phyloP scores from a whole-genome alignment of 2,797 vertebrate genomes.

The Leptodon cayanensis region DNA sequence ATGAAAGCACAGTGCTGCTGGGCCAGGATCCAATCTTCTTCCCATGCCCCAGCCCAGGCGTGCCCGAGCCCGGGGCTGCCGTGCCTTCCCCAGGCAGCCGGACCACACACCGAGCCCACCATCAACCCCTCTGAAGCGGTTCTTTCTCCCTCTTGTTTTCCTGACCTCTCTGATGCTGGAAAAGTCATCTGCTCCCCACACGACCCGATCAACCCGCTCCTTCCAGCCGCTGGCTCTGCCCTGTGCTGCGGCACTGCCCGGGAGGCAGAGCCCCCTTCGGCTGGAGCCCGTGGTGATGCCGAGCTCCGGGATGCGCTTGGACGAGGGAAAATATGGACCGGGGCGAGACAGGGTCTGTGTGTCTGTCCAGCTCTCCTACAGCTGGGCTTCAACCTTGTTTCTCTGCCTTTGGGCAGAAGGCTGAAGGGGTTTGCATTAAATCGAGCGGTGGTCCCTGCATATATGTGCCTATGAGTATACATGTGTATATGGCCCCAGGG shows the following conservation, averaged over 20 bases:
- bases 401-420: background rate
- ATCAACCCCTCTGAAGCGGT: accelerated
- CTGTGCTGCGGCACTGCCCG: accelerated
- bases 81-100: accelerated
- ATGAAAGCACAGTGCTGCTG: background rate
- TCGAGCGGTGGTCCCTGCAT: accelerated
- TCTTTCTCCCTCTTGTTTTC: background rate
- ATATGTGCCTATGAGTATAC: accelerated
- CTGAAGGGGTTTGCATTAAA: background rate
- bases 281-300: background rate
- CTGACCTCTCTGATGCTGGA: background rate
- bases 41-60: background rate
- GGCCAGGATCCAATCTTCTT: background rate
- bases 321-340: accelerated
- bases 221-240: background rate
- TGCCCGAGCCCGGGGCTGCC: background rate
- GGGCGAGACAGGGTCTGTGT: accelerated
- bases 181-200: background rate
- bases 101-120: background rate
- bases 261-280: background rate
- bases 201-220: accelerated
- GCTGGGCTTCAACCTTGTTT: background rate
- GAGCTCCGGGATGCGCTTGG: background rate
- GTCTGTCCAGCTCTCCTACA: background rate
- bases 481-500: accelerated